Conservation (phyloP, 1,140 invertebrate genomes). For the Plodia interpunctella region DNA sequence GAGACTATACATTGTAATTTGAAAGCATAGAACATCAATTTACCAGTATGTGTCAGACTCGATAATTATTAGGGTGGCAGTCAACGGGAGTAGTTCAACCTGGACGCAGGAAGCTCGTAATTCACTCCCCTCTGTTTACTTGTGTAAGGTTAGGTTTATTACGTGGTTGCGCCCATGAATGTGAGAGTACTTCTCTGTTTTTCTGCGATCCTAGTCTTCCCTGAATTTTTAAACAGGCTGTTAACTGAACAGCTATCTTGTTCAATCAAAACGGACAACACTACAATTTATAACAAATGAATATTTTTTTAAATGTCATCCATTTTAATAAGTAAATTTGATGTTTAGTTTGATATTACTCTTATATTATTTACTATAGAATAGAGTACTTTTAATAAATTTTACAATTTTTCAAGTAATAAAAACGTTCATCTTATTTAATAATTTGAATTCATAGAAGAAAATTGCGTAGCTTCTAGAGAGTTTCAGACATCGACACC, state of each 20-base stretch:
- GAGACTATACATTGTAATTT: background rate
- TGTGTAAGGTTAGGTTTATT: constrained; percentile 13
- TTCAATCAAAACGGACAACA: too few relatives aligned
- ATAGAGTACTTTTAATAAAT: too few relatives aligned
- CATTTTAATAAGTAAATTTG: too few relatives aligned
- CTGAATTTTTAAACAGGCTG: too few relatives aligned
- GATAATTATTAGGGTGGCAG: constrained; percentile 24
- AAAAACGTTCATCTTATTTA: too few relatives aligned
- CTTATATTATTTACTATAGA: too few relatives aligned
- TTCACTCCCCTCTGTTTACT: constrained; percentile 19
- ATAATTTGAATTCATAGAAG: background rate
- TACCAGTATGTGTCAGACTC: constrained; percentile 16
- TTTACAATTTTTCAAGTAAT: too few relatives aligned
- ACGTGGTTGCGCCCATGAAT: background rate
- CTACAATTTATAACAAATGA: too few relatives aligned
- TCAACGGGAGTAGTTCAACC: constrained; percentile 22
- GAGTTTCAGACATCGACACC: background rate
- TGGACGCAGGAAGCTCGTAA: constrained; percentile 27
- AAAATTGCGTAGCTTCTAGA: background rate
- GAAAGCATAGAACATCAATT: background rate
- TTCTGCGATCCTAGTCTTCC: background rate
- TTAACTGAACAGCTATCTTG: too few relatives aligned
- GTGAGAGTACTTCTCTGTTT: background rate
- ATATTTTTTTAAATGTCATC: too few relatives aligned
- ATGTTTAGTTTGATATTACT: too few relatives aligned